Evolutionary conservation across 2,888 invertebrate genomes (phyloP), one percentile per base, ranked within the genome.

Genomic region (Exephanes ischioxanthus): DNA sequence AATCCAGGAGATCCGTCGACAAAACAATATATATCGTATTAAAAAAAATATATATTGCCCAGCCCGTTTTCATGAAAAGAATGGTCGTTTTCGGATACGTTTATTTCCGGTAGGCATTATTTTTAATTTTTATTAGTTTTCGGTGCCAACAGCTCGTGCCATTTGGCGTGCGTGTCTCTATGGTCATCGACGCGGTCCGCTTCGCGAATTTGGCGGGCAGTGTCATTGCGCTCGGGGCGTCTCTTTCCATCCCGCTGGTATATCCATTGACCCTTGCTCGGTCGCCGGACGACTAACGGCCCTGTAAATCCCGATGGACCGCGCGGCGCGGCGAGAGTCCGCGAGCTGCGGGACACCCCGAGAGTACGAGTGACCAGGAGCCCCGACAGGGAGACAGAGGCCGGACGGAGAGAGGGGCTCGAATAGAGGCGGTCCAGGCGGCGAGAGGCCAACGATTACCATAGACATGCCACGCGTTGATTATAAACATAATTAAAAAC

Each of bases 401-500:
- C 63, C 85, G 86, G 73, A 79, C 87, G 81, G 83, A 84, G 87
- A 88, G 89, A 90, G 91, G 91, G 70, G 73, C 90, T 58, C 58
- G 89, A 85, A 88, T 89, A 87, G 87, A 89, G 80, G 90, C 88
- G 84, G 87, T 82, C 76, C 86, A 75, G 76, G 86, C 86, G 84
- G 67, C 71, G 76, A 71, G 84, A 72, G 72, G 53, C 73, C 77
- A 77, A 82, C 86, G 91, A 93, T 93, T 93, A 93, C 92, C 92
- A 92, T 93, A 93, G 92, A 92, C 93, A 92, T 88, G 92, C 90
- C 89, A 89, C 90, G 91, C 91, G 92, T 92, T 93, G 92, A 94
- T 93, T 93, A 94, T 93, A 93, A 93, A 93, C 92, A 94, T 94
- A 94, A 94, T 93, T 93, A 93, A 94, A 94, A 94, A 93, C 92